These are phyloP conservation scores for Acanthis flammea DNA, from an alignment of 2,797 vertebrate genomes.

Conservation along the genomic window DNA sequence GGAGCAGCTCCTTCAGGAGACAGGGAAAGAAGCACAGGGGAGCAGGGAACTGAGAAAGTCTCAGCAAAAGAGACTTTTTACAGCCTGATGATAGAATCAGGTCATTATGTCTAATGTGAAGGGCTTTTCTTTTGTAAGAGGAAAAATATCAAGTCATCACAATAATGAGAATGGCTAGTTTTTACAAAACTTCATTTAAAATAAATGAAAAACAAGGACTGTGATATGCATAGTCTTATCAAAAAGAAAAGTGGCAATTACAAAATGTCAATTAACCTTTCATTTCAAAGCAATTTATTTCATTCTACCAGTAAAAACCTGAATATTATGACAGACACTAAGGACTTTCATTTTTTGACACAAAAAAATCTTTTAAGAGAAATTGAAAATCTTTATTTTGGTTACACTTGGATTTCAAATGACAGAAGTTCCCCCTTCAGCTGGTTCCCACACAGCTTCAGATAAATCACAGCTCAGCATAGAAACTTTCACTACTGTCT, in stretches of 20 bases:
- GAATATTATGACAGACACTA: neutral
- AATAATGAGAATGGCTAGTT: neutral
- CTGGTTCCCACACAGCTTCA: neutral
- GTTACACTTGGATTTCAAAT: neutral
- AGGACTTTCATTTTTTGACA: neutral
- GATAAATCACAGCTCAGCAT: neutral
- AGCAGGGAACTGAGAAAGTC: neutral
- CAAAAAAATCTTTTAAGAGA: neutral
- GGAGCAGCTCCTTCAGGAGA: neutral
- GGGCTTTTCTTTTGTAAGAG: neutral
- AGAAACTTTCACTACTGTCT: neutral
- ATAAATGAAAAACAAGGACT: neutral
- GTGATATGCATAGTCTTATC: neutral
- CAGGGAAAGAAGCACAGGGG: neutral
- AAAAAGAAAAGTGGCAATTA: neutral
- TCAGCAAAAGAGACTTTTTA: neutral
- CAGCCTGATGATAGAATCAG: neutral
- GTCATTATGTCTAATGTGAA: neutral
- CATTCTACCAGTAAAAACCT: neutral
- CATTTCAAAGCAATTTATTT: neutral
- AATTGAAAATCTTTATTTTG: neutral
- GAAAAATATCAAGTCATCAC: neutral
- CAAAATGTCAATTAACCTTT: neutral
- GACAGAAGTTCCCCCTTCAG: neutral
- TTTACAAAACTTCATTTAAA: neutral